Base-by-base conservation (phyloP, 2,797 vertebrate species). In the Epinephelus awoara region DNA sequence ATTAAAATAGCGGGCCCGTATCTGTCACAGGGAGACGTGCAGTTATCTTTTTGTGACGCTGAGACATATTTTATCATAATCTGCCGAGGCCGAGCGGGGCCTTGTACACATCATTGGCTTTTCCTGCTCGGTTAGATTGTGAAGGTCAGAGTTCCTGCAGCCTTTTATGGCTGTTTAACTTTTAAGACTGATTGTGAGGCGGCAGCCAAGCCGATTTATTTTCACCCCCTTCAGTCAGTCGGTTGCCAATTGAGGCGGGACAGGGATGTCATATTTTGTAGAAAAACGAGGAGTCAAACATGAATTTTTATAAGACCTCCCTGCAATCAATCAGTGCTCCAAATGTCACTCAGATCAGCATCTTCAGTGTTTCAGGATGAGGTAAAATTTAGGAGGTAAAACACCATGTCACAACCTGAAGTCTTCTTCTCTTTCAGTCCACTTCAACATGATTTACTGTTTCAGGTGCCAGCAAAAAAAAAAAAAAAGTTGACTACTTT, bases 91-190 rank as follows among this genome's bases (percentile, higher is more conserved):
- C 93, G 90, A 95, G 96, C 93, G 93, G 95, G 96, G 94, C 95
- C 96, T 96, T 95, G 96, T 96, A 96, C 97, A 98, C 97, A 97
- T 97, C 97, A 97, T 98, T 97, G 97, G 95, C 93, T 98, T 96
- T 96, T 96, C 95, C 92, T 97, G 97, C 96, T 97, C 96, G 95
- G 97, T 98, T 98, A 98, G 94, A 95, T 95, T 86, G 91, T 96
- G 96, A 99, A 99, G 98, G 98, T 98, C 97, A 97, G 94, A 96
- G 96, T 97, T 96, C 97, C 96, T 93, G 90, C 96, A 94, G 96
- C 96, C 96, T 96, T 96, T 98, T 97, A 96, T 95, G 95, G 95
- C 93, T 97, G 94, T 95, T 93, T 94, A 95, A 96, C 96, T 96
- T 97, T 96, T 93, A 96, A 95, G 95, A 96, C 94, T 93, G 94